Evolutionary conservation across 2,113 vertebrate genomes (phyloP).

Genomic region (Varanus komodoensis): DNA sequence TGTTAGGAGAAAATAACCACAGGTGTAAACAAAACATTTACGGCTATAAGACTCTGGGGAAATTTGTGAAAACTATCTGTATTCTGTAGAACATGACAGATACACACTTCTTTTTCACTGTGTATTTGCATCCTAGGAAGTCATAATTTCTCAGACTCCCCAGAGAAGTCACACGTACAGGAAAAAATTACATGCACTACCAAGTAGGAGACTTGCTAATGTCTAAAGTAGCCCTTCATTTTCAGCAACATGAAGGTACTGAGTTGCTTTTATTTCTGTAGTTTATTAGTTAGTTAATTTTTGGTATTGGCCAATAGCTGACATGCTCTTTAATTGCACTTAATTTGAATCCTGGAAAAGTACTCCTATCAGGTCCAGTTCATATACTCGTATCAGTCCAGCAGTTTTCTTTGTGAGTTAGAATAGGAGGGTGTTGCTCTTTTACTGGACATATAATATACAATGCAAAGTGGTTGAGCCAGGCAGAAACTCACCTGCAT

Average conservation of each 20-base stretch:
- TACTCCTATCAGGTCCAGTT: background rate
- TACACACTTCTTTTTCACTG: background rate
- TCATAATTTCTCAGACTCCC: background rate
- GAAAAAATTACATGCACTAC: background rate
- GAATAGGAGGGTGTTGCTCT: too few relatives aligned
- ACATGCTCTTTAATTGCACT: background rate
- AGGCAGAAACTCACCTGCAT: background rate
- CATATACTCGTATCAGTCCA: background rate
- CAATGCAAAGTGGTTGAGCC: background rate
- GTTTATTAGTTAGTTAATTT: background rate
- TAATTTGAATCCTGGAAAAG: background rate
- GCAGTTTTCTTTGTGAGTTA: background rate
- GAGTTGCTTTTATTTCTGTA: background rate
- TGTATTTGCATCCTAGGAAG: background rate
- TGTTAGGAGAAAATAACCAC: background rate
- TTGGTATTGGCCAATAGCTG: too few relatives aligned
- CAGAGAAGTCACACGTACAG: background rate
- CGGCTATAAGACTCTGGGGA: background rate
- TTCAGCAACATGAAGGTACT: background rate
- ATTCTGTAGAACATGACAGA: background rate
- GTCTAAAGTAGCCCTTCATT: background rate
- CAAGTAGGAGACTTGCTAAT: background rate
- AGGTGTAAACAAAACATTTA: background rate
- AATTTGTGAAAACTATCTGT: background rate
- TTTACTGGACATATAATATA: background rate